Evolutionary conservation across 2,888 invertebrate genomes (phyloP).

Genomic region (Drosophila peninsularis): DNA sequence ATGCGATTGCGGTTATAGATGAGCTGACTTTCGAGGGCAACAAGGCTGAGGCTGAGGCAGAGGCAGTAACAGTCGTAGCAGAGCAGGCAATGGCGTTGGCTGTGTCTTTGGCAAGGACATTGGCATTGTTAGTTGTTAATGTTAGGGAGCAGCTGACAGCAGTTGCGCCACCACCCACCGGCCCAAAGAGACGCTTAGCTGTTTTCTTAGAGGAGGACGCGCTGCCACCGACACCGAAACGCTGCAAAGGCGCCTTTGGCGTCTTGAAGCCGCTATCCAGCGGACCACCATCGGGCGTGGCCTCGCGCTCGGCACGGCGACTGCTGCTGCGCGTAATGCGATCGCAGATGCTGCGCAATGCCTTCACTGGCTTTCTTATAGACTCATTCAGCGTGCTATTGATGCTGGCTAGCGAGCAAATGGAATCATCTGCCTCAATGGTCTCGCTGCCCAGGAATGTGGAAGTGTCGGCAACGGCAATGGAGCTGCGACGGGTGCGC

Average conservation of each 20-base stretch:
- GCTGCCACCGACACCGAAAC: constrained; percentile 32
- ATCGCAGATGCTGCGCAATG: constrained; percentile 81
- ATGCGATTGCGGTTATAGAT: constrained; percentile 28
- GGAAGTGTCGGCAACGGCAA: constrained; percentile 66
- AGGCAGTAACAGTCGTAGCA: constrained; percentile 27
- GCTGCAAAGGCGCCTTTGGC: constrained; percentile 81
- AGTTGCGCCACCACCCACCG: constrained; percentile 24
- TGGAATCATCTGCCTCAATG: constrained; percentile 73
- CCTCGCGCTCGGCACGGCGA: constrained; percentile 51
- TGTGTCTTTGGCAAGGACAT: constrained; percentile 32
- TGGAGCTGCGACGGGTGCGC: constrained; percentile 77
- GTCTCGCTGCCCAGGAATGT: constrained; percentile 56
- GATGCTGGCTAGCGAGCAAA: constrained; percentile 82
- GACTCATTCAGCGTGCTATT: constrained; percentile 83
- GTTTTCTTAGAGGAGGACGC: constrained; percentile 57
- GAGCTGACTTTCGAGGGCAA: constrained; percentile 31
- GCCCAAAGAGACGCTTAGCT: constrained; percentile 67
- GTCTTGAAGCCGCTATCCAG: constrained; percentile 83
- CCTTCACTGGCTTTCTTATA: constrained; percentile 82
- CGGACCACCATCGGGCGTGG: constrained; percentile 46
- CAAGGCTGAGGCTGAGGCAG: constrained; percentile 34
- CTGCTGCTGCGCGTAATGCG: constrained; percentile 81
- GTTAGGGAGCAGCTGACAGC: constrained; percentile 22
- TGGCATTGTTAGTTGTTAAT: constrained; percentile 38
- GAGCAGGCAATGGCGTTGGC: constrained; percentile 56